Conservation (phyloP, 2,888 invertebrate species). For the Microdon myrmicae region DNA sequence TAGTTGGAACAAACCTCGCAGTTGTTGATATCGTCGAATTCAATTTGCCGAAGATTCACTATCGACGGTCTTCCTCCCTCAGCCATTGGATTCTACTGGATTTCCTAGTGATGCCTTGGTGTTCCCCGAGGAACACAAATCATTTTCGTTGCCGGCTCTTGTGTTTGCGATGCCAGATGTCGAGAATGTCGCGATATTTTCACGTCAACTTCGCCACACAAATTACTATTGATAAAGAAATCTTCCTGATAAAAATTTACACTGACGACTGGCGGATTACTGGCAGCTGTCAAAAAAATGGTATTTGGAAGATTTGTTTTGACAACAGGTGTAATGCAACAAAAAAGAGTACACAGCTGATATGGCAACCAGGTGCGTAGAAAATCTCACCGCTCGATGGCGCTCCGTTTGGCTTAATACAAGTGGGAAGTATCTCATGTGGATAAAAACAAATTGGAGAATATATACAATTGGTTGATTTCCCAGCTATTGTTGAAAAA, state of each 20-base stretch:
- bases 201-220: constrained; percentile 2
- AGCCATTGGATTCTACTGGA: constrained; percentile 33
- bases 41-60: constrained; percentile 39
- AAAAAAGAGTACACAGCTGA: no score
- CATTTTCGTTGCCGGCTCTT: constrained; percentile 18
- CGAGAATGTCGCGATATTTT: constrained; percentile 4
- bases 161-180: background rate
- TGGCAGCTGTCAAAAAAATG: constrained; percentile 32
- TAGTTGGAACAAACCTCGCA: constrained; percentile 37
- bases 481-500: no score
- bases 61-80: constrained; percentile 27
- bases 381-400: no score
- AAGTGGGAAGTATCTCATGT: no score
- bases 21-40: constrained; percentile 35
- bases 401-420: no score
- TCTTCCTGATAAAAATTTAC: constrained; percentile 34
- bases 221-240: constrained; percentile 35
- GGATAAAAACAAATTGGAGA: no score
- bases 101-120: constrained; percentile 13
- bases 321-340: no score
- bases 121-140: background rate
- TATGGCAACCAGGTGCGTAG: no score
- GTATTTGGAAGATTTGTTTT: constrained; percentile 35
- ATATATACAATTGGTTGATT: no score
- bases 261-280: constrained; percentile 23